These are phyloP conservation scores for Sparidentex hasta DNA, from an alignment of 2,797 vertebrate species.

Conservation along the genomic window DNA sequence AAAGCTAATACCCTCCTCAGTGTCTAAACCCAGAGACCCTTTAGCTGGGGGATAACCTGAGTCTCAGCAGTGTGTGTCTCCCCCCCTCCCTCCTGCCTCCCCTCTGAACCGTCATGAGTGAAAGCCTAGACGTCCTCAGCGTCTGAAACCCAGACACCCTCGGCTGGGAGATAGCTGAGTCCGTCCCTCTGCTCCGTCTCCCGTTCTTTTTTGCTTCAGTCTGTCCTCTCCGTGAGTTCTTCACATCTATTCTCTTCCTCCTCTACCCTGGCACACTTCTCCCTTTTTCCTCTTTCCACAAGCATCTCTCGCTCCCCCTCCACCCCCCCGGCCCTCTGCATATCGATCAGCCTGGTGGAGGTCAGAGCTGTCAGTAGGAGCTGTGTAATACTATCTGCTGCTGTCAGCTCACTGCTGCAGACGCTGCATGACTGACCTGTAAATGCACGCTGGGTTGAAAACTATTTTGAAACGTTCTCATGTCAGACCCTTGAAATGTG, in stretches of 20 bases:
- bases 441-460: conserved; percentile 76
- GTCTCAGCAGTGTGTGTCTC: conserved; percentile 70
- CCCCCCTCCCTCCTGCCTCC: conserved; percentile 39
- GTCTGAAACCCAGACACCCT: conserved; percentile 70
- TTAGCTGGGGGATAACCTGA: conserved; percentile 80
- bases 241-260: conserved; percentile 17
- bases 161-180: conserved; percentile 59
- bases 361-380: conserved; percentile 76
- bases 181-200: conserved; percentile 9
- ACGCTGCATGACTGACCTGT: conserved; percentile 67
- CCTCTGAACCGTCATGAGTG: conserved; percentile 66
- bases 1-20: conserved; percentile 84
- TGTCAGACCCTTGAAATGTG: conserved; percentile 53
- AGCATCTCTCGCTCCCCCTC: neutral
- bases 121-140: conserved; percentile 73
- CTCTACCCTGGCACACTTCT: conserved; percentile 16
- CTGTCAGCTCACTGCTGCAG: conserved; percentile 72
- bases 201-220: conserved; percentile 25
- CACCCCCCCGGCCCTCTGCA: conserved; percentile 33
- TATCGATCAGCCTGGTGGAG: conserved; percentile 77
- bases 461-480: conserved; percentile 57
- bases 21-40: conserved; percentile 84
- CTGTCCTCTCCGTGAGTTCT: neutral
- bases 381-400: conserved; percentile 80
- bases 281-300: conserved; percentile 3